Evolutionary conservation across 2,113 vertebrate species (phyloP), one percentile per base, ranked within the genome.

Genomic region (Phasianus colchicus): DNA sequence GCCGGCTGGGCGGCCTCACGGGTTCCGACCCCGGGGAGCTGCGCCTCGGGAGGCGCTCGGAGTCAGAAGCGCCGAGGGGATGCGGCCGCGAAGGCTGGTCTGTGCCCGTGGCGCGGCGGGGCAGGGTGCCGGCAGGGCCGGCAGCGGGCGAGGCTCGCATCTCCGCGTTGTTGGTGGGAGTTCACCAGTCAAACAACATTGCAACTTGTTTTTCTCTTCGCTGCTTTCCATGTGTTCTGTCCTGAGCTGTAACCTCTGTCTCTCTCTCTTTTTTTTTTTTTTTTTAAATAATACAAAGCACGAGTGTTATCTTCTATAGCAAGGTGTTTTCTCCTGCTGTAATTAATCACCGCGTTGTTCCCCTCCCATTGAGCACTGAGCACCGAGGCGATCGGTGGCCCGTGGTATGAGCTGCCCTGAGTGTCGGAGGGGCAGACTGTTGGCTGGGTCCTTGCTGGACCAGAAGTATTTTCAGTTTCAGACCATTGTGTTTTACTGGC

Each of bases 251-350:
- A 85, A 91, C 20, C 47, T 22, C 45, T 19, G 18, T 14, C 19
- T 45, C 45, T 48, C 47, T 48, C 47, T 48, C 45, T 47, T 47
- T 11, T 21, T 20, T 47, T 10, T 47, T 30, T 58, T 27, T 66
- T 40, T 86, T 86, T 78, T 38, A 15, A 74, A 57, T 63, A 24
- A 82, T 45, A 42, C 43, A 27, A 75, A 71, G 30, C 16, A 11
- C 22, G 54, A 50, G 22, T 21, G 74, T 70, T 93, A 84, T 40
- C 42, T 60, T 82, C 32, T 48, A 42, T 15, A 83, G 75, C 55
- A 57, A 92, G 90, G 83, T 96, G 79, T 80, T 95, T 95, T 95
- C 78, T 83, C 73, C 30, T 50, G 81, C 72, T 52, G 38, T 82
- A 75, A 93, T 70, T 92, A 80, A 91, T 77, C 60, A 30, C 71